Base-by-base conservation (phyloP, 2,113 vertebrate genomes). In the Maccullochella peelii region DNA sequence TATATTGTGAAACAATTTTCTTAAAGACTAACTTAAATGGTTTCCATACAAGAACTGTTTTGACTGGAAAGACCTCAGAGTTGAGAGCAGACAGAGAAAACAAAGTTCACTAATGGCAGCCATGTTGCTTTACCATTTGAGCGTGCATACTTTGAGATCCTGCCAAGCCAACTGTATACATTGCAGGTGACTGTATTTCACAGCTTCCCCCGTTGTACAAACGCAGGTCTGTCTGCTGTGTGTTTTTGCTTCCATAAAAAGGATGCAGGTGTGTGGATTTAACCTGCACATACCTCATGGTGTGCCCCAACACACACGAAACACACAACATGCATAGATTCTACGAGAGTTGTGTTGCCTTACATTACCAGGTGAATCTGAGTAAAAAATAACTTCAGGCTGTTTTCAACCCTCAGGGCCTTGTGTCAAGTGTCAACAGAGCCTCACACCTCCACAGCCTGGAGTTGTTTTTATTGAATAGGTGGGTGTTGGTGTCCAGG, bases 181-280 rank as follows among this genome's bases (percentile, higher is more conserved):
- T 25, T 76, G 42, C 6, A 88, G 86, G 77, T 87, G 88, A 88
- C 33, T 66, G 70, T 67, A 57, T 84, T 88, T 91, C 85, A 83
- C 82, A 58, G 78, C 30, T 36, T 47, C 61, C 67, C 50, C 55
- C 5, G 6, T 65, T 72, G 83, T 36, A 93, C 85, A 92, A 91
- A 87, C 33, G 44, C 40, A 3, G 12, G 18, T 21, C 87, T 93
- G 87, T 92, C 86, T 67, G n/a, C 76, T 11, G 55, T 10, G 23
- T 86, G 82, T 90, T 91, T 89, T 90, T 15, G 15, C 86, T 84
- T 89, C 85, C 70, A 91, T 90, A 85, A 93, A 91, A 91, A 91
- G 80, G 80, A 80, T 81, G 84, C 89, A 93, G 91, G 90, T 94
- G 92, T 90, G 84, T 80, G 6, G 82, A 71, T 69, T 85, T 86